A percentile compares a stretch with the other conserved stretches of the same genome.
Conservation (phyloP, 2,113 vertebrate genomes). For the Gila orcuttii region DNA sequence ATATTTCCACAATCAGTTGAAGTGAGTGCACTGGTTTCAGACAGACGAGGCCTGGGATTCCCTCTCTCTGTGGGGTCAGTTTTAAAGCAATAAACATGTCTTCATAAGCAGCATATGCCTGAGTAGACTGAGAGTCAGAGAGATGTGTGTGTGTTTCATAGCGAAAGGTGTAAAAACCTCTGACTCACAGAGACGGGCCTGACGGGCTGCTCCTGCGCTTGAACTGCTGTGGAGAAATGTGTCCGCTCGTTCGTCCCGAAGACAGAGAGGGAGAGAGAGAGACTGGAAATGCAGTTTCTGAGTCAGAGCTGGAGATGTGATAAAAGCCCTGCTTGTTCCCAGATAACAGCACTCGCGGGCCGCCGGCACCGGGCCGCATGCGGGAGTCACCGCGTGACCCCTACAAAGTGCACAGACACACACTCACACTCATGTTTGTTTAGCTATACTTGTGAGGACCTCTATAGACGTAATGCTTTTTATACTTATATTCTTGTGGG, state of each 20-base stretch:
- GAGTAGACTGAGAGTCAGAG: constrained; percentile 72
- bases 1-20: neutral
- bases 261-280: constrained; percentile 11
- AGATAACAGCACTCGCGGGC: constrained; percentile 69
- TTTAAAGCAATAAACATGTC: constrained; percentile 75
- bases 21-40: too few species aligned
- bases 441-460: too few species aligned
- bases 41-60: constrained; percentile 52
- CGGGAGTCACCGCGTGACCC: neutral
- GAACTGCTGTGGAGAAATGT: constrained; percentile 86
- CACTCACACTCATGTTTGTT: neutral
- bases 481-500: too few species aligned
- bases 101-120: constrained; percentile 70
- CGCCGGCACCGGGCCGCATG: neutral
- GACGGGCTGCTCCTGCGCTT: constrained; percentile 89
- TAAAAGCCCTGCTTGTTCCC: constrained; percentile 87
- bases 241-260: constrained; percentile 71
- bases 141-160: constrained; percentile 79
- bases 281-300: constrained; percentile 84
- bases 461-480: too few species aligned
- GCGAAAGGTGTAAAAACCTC: constrained; percentile 91
- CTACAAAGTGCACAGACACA: neutral
- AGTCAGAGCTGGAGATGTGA: constrained; percentile 87
- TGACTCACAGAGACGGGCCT: constrained; percentile 96
- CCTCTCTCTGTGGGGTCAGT: constrained; percentile 65